These are phyloP conservation scores for Conchocele bisecta DNA, from an alignment of 2,888 invertebrate species.

Conservation along the genomic window DNA sequence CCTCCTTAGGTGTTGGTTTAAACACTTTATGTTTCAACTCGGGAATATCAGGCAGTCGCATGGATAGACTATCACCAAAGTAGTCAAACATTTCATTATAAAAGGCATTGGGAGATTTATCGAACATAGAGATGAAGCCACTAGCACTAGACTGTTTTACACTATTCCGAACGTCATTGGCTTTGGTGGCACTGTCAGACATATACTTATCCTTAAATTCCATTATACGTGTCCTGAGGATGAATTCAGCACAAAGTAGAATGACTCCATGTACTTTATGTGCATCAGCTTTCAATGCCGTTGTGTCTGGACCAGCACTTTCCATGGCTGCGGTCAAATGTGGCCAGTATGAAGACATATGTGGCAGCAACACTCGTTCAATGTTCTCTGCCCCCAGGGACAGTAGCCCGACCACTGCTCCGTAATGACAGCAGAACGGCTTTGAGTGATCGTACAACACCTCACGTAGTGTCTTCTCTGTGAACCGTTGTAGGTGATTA, in stretches of 20 bases:
- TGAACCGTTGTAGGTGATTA: constrained; percentile 76
- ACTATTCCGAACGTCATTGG: neutral
- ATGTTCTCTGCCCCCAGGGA: constrained; percentile 79
- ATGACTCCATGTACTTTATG: constrained; percentile 80
- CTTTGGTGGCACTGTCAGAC: constrained; percentile 20
- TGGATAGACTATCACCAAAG: constrained; percentile 80
- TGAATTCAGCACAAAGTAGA: constrained; percentile 71
- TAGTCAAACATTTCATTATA: constrained; percentile 78
- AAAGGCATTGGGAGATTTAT: constrained; percentile 58
- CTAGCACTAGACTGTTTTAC: constrained; percentile 12
- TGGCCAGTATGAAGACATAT: constrained; percentile 77
- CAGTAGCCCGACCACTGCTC: constrained; percentile 80
- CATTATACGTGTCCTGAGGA: constrained; percentile 63
- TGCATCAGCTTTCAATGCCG: constrained; percentile 68
- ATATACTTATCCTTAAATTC: constrained; percentile 58
- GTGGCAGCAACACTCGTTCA: constrained; percentile 77
- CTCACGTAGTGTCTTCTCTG: constrained; percentile 74
- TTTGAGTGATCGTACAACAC: constrained; percentile 77
- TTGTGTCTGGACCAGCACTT: constrained; percentile 16
- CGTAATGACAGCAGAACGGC: constrained; percentile 82
- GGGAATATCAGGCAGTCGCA: constrained; percentile 71
- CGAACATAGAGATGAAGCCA: constrained; percentile 48
- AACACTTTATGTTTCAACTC: constrained; percentile 64
- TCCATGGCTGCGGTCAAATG: constrained; percentile 75
- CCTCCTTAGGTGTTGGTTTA: constrained; percentile 60